Base-by-base conservation (phyloP, 2,888 invertebrate genomes). In the Chrysotoxum bicinctum region DNA sequence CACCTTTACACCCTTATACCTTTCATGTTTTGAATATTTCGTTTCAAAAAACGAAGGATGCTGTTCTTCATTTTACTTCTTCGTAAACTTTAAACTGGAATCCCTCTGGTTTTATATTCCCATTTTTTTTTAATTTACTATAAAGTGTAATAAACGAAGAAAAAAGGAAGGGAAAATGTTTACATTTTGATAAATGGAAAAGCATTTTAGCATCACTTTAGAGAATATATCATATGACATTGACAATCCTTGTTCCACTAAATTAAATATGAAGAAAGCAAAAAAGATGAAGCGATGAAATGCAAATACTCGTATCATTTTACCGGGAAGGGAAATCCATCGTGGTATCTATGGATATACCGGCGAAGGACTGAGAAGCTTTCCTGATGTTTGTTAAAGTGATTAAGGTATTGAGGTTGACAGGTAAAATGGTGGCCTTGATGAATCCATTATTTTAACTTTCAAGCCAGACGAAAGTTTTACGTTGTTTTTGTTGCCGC, bases 301-400 rank as follows among this genome's bases (percentile, higher is more conserved):
- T 62, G 62, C 62, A 74, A 74, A 74, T 52, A n/a, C n/a, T n/a
- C n/a, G n/a, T n/a, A 62, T 64, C 35, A 70, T 64, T 54, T 35
- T 52, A 40, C 48, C 9, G 21, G 60, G 50, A 77, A 40, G 52
- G 60, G 58, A 69, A 30, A 69, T 69, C 69, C 19, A 60, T 77
- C 60, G 60, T 69, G 52, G 52, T 32, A 64, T 58, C n/a, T 6
- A n/a, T 7, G 32, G 30, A 19, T 16, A 19, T 50, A 21, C 32
- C 10, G 30, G 0, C n/a, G 19, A 35, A 32, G 5, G 19, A 35
- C 19, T 21, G 8, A n/a, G 21, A 37, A 14, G 21, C 12, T 8
- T 35, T 21, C 8, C 21, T 58, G 19, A 58, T 37, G 35, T 30
- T 56, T 21, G 50, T 21, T 21, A 1, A 14, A 30, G 21, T 56